Conservation (phyloP, 2,888 invertebrate genomes). For the Drosophila ezoana region DNA sequence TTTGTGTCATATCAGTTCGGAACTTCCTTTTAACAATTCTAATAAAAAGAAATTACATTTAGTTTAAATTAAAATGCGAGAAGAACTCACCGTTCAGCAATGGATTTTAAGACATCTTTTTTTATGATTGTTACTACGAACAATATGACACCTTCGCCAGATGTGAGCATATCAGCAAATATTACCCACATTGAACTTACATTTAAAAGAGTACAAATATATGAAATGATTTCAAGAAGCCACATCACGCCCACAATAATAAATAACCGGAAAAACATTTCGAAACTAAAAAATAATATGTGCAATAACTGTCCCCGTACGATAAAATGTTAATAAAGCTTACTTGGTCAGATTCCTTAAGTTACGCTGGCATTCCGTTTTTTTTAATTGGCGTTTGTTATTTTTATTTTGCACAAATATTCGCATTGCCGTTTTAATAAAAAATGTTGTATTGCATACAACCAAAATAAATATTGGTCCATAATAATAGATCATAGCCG, state of each 20-base stretch:
- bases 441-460: constrained; percentile 70
- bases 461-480: constrained; percentile 73
- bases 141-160: constrained; percentile 62
- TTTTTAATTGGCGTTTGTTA: constrained; percentile 64
- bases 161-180: constrained; percentile 14
- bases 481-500: constrained; percentile 76
- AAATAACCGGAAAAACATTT: constrained; percentile 91
- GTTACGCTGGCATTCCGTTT: constrained; percentile 10
- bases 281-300: constrained; percentile 86
- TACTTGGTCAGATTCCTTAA: constrained; percentile 43
- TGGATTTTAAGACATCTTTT: constrained; percentile 34
- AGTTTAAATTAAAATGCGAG: not conserved
- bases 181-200: not conserved
- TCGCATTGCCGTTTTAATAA: constrained; percentile 67
- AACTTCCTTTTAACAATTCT: constrained; percentile 14
- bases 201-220: constrained; percentile 83
- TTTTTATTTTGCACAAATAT: constrained; percentile 70
- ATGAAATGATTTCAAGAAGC: constrained; percentile 91
- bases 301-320: no score
- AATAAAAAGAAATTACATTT: not conserved
- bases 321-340: not conserved
- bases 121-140: constrained; percentile 63
- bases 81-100: constrained; percentile 46
- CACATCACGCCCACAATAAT: constrained; percentile 94
- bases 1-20: not conserved